Percentiles rank a stretch among this genome's conserved stretches.
Conservation (phyloP, 2,888 invertebrate genomes). For the Cephus pygmeus region DNA sequence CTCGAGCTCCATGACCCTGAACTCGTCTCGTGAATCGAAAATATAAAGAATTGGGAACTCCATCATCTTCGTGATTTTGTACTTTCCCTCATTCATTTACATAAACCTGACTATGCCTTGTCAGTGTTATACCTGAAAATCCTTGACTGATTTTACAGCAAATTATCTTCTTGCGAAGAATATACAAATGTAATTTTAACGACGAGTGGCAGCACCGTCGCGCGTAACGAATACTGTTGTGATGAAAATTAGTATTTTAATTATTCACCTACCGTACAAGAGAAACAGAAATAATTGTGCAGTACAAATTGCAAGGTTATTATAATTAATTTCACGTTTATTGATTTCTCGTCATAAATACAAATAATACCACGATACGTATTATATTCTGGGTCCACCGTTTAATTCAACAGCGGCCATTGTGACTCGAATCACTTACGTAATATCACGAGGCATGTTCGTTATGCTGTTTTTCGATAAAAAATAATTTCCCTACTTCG, state of each 20-base stretch:
- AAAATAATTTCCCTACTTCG: no score
- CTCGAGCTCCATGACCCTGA: neutral
- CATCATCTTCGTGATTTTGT: neutral
- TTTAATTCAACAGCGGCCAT: no score
- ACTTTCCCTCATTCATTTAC: neutral
- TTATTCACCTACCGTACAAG: neutral
- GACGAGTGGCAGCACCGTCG: neutral
- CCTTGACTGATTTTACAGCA: neutral
- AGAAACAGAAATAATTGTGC: neutral
- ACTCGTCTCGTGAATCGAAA: neutral
- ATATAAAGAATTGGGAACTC: neutral
- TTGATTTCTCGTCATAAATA: neutral
- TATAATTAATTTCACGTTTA: no score
- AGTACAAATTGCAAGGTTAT: no score
- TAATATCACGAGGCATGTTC: no score
- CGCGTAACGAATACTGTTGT: neutral
- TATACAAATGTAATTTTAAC: neutral
- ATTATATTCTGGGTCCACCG: neutral
- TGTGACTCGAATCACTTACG: neutral
- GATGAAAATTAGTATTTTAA: neutral
- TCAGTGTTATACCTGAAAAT: neutral
- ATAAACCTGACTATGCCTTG: neutral
- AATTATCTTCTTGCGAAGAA: neutral
- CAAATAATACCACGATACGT: neutral
- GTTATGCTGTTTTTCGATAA: no score